Conservation (phyloP, 1,140 invertebrate species). For the Brachionus calyciflorus region DNA sequence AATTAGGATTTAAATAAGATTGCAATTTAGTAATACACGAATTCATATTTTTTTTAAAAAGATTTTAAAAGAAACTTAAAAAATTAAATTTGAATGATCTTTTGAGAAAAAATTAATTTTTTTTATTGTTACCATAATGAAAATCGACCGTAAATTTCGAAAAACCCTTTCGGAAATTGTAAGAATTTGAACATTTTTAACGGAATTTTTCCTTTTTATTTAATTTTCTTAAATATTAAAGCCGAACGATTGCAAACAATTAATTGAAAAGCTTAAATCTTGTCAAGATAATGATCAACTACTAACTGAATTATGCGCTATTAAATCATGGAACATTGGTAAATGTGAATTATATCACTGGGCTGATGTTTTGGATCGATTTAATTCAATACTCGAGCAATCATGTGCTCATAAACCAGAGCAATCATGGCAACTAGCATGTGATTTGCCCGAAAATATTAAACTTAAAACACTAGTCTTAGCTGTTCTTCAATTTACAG, state of each 20-base stretch:
- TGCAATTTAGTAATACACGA: no score
- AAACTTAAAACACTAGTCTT: conserved; percentile 74
- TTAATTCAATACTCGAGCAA: conserved; percentile 76
- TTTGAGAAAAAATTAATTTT: conserved; percentile 4
- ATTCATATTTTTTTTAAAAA: no score
- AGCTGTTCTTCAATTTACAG: conserved; percentile 77
- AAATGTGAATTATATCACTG: conserved; percentile 87
- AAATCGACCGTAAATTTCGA: conserved; percentile 81
- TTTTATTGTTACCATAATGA: conserved; percentile 69
- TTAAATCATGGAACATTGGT: conserved; percentile 81
- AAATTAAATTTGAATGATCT: neutral
- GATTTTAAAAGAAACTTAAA: neutral
- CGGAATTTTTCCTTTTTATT: neutral
- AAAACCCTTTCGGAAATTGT: conserved; percentile 83
- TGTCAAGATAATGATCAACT: conserved; percentile 68
- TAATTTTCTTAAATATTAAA: conserved; percentile 54
- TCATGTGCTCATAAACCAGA: conserved; percentile 68
- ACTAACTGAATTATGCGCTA: conserved; percentile 70
- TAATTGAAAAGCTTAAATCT: conserved; percentile 74
- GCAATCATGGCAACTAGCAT: conserved; percentile 71
- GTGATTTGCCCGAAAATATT: conserved; percentile 70
- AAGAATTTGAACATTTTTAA: conserved; percentile 52
- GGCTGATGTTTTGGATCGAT: conserved; percentile 80
- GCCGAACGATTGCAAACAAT: conserved; percentile 75
- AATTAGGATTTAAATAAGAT: no score